Evolutionary conservation across 2,797 vertebrate genomes (phyloP).

Genomic region (Buceros bicornis): DNA sequence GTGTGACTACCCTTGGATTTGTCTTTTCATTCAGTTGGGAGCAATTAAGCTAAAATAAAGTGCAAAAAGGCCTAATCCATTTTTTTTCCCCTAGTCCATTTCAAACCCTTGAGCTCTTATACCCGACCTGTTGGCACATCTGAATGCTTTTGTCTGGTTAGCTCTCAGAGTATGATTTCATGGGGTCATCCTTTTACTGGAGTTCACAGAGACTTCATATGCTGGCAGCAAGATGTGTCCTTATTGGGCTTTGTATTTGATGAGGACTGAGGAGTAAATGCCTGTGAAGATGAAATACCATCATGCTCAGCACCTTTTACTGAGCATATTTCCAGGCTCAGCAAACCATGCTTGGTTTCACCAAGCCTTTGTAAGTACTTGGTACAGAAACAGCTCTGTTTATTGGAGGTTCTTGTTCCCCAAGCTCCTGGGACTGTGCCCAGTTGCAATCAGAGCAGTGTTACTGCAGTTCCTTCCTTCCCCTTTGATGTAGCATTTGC

Average conservation of each 20-base stretch:
- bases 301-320: background rate
- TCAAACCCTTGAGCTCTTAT: constrained; percentile 15
- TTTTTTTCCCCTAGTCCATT: background rate
- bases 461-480: constrained; percentile 74
- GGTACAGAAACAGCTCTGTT: constrained; percentile 69
- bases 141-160: constrained; percentile 14
- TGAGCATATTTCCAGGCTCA: background rate
- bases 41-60: constrained; percentile 2
- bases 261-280: background rate
- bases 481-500: constrained; percentile 73
- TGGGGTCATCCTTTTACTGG: background rate
- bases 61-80: background rate
- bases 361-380: constrained; percentile 23
- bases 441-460: constrained; percentile 76
- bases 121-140: background rate
- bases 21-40: background rate
- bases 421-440: constrained; percentile 70
- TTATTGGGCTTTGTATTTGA: background rate
- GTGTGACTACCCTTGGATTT: constrained; percentile 10
- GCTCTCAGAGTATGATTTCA: background rate
- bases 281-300: background rate
- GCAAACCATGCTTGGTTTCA: background rate
- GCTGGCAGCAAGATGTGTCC: background rate
- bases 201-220: background rate
- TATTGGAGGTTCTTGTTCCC: constrained; percentile 62